Conservation (phyloP, 2,113 vertebrate genomes). For the Aythya baeri region DNA sequence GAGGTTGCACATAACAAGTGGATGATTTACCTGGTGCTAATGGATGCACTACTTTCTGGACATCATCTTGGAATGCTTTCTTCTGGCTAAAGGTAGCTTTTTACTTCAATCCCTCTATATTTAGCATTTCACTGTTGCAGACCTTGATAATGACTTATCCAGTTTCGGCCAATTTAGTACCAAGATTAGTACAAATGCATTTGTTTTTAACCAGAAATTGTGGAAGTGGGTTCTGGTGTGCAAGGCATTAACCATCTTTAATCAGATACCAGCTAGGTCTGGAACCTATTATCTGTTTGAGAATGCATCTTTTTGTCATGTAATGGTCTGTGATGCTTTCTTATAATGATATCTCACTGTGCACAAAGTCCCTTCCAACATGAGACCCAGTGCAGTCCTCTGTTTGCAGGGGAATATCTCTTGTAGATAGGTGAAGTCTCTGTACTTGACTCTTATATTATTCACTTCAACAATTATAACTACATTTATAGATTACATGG, state of each 20-base stretch:
- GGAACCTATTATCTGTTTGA: neutral
- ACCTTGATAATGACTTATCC: neutral
- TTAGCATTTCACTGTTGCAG: neutral
- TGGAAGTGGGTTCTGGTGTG: neutral
- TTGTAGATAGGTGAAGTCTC: neutral
- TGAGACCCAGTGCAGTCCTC: neutral
- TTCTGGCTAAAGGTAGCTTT: neutral
- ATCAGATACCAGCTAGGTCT: neutral
- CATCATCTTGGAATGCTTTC: neutral
- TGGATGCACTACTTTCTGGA: neutral
- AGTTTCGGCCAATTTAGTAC: neutral
- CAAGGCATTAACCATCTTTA: neutral
- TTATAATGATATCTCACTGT: neutral
- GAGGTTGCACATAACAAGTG: neutral
- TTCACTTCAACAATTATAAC: neutral
- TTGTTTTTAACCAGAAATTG: neutral
- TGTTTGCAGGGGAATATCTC: neutral
- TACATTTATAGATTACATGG: neutral
- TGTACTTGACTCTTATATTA: neutral
- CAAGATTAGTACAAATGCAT: neutral
- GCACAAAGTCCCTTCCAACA: neutral
- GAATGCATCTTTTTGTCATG: neutral
- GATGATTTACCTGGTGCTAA: neutral
- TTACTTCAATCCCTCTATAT: neutral
- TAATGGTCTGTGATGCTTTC: neutral